Conservation (phyloP, 2,888 invertebrate genomes). For the Dynastes grantii region DNA sequence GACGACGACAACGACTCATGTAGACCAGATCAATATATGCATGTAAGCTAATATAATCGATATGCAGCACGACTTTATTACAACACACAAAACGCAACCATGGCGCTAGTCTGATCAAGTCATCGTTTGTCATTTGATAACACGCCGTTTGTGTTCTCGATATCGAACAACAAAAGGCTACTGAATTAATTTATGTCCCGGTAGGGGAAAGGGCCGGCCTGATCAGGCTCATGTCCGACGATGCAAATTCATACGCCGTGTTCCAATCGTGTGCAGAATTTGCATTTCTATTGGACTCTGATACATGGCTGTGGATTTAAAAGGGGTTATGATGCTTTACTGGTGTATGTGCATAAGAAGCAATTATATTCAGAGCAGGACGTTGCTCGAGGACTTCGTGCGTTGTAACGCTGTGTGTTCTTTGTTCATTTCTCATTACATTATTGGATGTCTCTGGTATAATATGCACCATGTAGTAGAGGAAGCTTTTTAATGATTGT, state of each 20-base stretch:
- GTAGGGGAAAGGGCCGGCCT: neutral
- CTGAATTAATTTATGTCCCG: conserved; percentile 59
- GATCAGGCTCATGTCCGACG: conserved; percentile 53
- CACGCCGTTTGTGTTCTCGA: conserved; percentile 56
- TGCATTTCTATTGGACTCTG: conserved; percentile 55
- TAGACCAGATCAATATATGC: conserved; percentile 55
- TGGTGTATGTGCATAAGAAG: neutral
- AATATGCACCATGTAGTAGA: too few relatives aligned
- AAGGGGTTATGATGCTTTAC: neutral
- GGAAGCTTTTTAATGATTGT: too few relatives aligned
- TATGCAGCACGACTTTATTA: conserved; percentile 63
- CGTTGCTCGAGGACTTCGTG: neutral
- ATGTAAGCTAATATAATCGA: conserved; percentile 56
- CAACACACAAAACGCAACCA: conserved; percentile 53
- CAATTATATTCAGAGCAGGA: conserved; percentile 45
- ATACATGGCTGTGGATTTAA: neutral
- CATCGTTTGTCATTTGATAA: conserved; percentile 62
- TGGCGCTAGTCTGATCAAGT: conserved; percentile 60
- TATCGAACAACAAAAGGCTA: conserved; percentile 60
- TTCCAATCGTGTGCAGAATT: conserved; percentile 60
- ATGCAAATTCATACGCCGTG: conserved; percentile 60
- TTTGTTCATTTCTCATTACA: neutral
- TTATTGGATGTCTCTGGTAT: too few relatives aligned
- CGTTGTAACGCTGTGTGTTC: neutral
- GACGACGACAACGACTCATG: conserved; percentile 47